Conservation (phyloP, 2,888 invertebrate species). For the Cryptophagus acutangulus region DNA sequence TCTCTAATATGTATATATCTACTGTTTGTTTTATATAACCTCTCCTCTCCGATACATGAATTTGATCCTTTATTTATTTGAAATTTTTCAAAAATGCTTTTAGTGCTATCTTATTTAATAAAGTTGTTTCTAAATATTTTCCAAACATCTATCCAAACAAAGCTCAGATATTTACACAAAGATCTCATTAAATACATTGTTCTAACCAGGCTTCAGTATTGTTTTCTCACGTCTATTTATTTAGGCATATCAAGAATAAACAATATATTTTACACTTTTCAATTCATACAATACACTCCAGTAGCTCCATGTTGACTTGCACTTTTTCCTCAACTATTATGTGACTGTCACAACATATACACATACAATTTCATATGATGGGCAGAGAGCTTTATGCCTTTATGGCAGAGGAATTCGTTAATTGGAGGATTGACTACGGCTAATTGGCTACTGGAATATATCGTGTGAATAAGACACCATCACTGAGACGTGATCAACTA, state of each 20-base stretch:
- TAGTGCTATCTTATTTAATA: too few species aligned
- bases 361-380: constrained; percentile 15
- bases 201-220: constrained; percentile 3
- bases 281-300: constrained; percentile 12
- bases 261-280: constrained; percentile 7
- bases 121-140: too few species aligned
- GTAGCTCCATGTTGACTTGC: constrained; percentile 22
- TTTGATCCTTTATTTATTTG: constrained; percentile 10
- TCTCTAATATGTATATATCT: too few species aligned
- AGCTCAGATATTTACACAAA: too few species aligned
- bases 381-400: constrained; percentile 20
- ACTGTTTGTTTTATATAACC: constrained; percentile 24
- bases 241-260: constrained; percentile 7
- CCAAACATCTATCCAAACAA: not conserved
- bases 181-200: constrained; percentile 5
- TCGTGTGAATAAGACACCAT: constrained; percentile 6
- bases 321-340: constrained; percentile 23
- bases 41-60: constrained; percentile 17
- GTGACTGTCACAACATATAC: constrained; percentile 28
- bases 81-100: constrained; percentile 13
- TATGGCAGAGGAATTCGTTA: constrained; percentile 28
- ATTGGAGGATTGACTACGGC: constrained; percentile 30
- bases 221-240: constrained; percentile 8
- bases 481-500: too few species aligned
- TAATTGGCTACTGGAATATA: constrained; percentile 28